phyloP scores from a whole-genome alignment of 2,888 invertebrate species.

The Saturnia japonica region DNA sequence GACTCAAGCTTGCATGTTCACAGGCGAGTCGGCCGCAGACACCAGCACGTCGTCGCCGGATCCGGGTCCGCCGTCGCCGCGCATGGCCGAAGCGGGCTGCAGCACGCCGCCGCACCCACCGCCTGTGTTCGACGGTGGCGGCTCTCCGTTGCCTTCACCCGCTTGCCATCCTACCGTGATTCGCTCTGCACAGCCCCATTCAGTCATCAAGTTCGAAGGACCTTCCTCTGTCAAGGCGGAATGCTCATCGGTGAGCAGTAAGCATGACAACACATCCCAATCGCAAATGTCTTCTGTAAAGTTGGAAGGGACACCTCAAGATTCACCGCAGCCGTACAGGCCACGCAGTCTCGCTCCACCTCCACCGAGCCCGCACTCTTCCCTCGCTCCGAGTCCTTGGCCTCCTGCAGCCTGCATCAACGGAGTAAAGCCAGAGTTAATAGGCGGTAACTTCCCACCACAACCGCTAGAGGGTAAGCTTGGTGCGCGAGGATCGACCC shows the following conservation, averaged over 20 bases:
- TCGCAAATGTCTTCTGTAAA: conserved; percentile 74
- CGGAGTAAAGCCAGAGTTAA: conserved; percentile 91
- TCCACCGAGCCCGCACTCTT: conserved; percentile 66
- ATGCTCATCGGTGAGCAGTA: conserved; percentile 53
- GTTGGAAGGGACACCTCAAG: conserved; percentile 60
- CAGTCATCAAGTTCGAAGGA: conserved; percentile 84
- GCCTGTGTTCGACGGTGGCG: conserved; percentile 77
- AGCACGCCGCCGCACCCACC: conserved; percentile 83
- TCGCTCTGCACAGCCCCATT: conserved; percentile 80
- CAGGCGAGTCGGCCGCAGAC: conserved; percentile 96
- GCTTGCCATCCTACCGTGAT: conserved; percentile 80
- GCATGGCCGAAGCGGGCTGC: conserved; percentile 86
- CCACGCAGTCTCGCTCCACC: conserved; percentile 70
- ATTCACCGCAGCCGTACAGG: conserved; percentile 63
- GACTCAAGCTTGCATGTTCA: conserved; percentile 61
- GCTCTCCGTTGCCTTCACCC: conserved; percentile 68
- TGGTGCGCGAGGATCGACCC: conserved; percentile 64
- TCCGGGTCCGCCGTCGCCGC: conserved; percentile 92
- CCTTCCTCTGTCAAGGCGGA: conserved; percentile 62
- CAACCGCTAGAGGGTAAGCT: conserved; percentile 68
- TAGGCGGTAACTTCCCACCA: conserved; percentile 83
- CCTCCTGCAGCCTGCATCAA: conserved; percentile 86
- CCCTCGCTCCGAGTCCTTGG: conserved; percentile 75
- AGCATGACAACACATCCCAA: conserved; percentile 56
- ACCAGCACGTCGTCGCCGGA: conserved; percentile 96